Evolutionary conservation across 2,113 vertebrate genomes (phyloP).

Genomic region (Psittacus erithacus): DNA sequence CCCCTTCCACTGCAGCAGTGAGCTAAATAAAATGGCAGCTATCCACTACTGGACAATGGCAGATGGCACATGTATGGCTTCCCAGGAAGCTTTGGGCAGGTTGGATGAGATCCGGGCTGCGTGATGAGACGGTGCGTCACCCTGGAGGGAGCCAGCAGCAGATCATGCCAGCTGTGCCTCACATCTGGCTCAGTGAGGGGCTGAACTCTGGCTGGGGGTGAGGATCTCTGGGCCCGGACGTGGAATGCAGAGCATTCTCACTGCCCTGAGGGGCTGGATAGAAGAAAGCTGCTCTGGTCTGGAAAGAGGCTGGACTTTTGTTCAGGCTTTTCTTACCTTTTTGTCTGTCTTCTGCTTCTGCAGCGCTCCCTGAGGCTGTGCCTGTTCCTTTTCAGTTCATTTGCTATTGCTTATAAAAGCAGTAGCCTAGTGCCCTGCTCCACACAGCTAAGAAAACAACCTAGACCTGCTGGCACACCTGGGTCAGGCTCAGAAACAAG

Average conservation of each 20-base stretch:
- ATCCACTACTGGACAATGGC: neutral
- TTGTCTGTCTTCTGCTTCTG: neutral
- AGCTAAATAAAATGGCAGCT: neutral
- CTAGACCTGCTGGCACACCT: neutral
- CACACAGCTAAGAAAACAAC: neutral
- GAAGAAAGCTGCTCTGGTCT: neutral
- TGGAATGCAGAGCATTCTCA: neutral
- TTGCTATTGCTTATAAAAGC: neutral
- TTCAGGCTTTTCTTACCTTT: neutral
- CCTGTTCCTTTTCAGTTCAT: neutral
- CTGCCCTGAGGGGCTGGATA: neutral
- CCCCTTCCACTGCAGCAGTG: neutral
- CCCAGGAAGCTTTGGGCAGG: neutral
- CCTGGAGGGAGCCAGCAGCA: neutral
- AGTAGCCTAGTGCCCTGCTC: neutral
- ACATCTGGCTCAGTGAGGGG: neutral
- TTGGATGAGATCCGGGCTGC: neutral
- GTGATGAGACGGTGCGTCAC: neutral
- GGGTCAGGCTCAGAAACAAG: neutral
- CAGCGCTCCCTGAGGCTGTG: neutral
- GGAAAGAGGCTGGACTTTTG: neutral
- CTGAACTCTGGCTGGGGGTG: neutral
- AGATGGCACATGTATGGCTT: neutral
- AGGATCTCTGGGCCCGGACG: neutral
- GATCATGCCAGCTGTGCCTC: neutral